phyloP scores from a whole-genome alignment of 2,797 vertebrate species.

The Phrynocephalus vlangalii region DNA sequence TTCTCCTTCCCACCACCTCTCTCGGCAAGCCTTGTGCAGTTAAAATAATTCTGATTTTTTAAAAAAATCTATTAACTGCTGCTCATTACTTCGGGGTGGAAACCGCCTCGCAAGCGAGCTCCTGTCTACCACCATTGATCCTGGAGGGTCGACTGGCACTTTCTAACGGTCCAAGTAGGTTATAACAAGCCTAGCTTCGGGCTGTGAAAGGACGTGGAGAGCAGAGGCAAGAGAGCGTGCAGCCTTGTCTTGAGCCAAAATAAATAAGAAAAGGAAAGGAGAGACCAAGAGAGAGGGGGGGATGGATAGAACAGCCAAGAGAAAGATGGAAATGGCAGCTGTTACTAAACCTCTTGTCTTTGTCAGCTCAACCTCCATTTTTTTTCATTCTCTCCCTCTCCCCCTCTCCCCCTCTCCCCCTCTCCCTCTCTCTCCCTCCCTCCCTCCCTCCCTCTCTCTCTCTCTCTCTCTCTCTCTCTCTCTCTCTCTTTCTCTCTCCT shows the following conservation, averaged over 20 bases:
- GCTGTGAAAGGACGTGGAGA: constrained; percentile 72
- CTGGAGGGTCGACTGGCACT: constrained; percentile 77
- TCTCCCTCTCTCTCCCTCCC: no score
- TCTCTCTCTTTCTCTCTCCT: constrained; percentile 7
- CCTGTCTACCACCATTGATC: constrained; percentile 79
- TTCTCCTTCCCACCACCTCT: constrained; percentile 39
- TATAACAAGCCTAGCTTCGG: constrained; percentile 79
- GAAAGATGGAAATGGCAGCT: constrained; percentile 43
- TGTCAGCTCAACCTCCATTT: constrained; percentile 50
- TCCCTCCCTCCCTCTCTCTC: no score
- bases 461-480: no score
- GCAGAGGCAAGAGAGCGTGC: constrained; percentile 64
- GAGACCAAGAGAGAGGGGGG: constrained; percentile 52
- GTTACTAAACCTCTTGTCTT: constrained; percentile 43
- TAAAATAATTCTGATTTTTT: constrained; percentile 76
- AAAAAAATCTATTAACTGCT: constrained; percentile 76
- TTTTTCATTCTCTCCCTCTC: constrained; percentile 49
- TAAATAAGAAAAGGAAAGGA: constrained; percentile 59
- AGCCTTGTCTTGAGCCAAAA: constrained; percentile 65
- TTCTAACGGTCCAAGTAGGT: constrained; percentile 78
- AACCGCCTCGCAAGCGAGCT: constrained; percentile 66
- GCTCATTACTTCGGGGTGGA: constrained; percentile 70
- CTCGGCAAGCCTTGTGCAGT: constrained; percentile 54
- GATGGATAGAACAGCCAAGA: constrained; percentile 35
- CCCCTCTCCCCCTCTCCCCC: background rate